These are phyloP conservation scores for Chaunax sp. DNA, from an alignment of 2,797 vertebrate genomes.

Conservation along the genomic window DNA sequence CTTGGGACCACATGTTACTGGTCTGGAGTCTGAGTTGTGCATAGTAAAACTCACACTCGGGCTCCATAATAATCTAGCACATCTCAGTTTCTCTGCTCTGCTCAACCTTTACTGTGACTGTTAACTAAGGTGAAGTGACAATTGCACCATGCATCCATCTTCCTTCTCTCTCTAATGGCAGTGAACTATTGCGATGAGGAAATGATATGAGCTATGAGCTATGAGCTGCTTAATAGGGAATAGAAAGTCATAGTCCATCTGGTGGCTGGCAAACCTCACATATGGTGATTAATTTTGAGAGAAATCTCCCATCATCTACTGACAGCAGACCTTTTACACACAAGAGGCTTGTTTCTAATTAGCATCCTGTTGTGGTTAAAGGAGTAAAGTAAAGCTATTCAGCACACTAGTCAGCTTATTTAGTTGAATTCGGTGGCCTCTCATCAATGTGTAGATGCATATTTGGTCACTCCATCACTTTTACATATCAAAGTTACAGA, in stretches of 20 bases:
- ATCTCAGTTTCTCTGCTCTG: conserved; percentile 5
- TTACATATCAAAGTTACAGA: too few species aligned
- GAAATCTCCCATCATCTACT: conserved; percentile 28
- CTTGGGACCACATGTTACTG: conserved; percentile 48
- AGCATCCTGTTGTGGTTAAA: not conserved
- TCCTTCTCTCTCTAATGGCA: conserved; percentile 15
- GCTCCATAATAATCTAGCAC: not conserved
- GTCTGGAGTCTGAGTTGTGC: conserved; percentile 44
- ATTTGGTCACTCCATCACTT: too few species aligned
- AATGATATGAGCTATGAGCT: conserved; percentile 4
- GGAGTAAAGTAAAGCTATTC: too few species aligned
- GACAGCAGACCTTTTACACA: conserved; percentile 30
- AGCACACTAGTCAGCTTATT: too few species aligned
- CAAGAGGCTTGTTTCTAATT: not conserved
- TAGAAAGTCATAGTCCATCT: conserved; percentile 25
- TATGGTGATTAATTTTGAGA: conserved; percentile 8
- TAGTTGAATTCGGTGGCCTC: too few species aligned
- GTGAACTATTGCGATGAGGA: not conserved
- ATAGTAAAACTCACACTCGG: conserved; percentile 16
- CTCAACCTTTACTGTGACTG: conserved; percentile 18
- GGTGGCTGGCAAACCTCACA: conserved; percentile 14
- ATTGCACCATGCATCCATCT: conserved; percentile 5
- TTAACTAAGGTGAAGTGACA: conserved; percentile 23
- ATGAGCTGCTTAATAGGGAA: conserved; percentile 22
- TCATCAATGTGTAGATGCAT: too few species aligned